Percentiles rank a stretch among this genome's conserved stretches.
phyloP scores from a whole-genome alignment of 2,797 vertebrate genomes.

The Podarcis lilfordi region DNA sequence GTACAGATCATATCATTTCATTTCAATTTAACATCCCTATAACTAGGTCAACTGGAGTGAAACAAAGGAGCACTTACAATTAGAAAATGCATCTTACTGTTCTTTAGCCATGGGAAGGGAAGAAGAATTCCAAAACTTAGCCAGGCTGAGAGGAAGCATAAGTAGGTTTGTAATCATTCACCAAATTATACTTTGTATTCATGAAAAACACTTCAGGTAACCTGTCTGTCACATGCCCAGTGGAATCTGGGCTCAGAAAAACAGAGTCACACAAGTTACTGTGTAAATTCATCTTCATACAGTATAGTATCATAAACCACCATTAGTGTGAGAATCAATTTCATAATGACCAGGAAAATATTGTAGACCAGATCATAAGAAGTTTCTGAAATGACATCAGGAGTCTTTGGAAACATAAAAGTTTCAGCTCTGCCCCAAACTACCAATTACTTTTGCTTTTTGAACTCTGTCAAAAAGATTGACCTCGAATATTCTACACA shows the following conservation, averaged over 20 bases:
- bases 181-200: neutral
- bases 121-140: no score
- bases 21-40: no score
- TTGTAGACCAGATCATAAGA: neutral
- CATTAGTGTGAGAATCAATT: neutral
- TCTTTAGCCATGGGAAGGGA: no score
- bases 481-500: neutral
- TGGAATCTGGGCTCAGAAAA: neutral
- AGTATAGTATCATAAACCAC: neutral
- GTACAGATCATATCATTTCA: no score
- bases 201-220: neutral
- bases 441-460: neutral
- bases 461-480: neutral
- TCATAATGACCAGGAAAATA: neutral
- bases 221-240: neutral
- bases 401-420: neutral
- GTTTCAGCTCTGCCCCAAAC: neutral
- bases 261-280: neutral
- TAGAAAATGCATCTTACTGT: no score
- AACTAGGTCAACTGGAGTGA: no score
- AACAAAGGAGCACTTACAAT: no score
- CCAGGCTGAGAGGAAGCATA: no score
- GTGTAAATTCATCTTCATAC: neutral
- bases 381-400: neutral
- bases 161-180: no score